Evolutionary conservation across 1,140 invertebrate genomes (phyloP), one percentile per base, ranked within the genome.

Genomic region (Drosophila aff.): DNA sequence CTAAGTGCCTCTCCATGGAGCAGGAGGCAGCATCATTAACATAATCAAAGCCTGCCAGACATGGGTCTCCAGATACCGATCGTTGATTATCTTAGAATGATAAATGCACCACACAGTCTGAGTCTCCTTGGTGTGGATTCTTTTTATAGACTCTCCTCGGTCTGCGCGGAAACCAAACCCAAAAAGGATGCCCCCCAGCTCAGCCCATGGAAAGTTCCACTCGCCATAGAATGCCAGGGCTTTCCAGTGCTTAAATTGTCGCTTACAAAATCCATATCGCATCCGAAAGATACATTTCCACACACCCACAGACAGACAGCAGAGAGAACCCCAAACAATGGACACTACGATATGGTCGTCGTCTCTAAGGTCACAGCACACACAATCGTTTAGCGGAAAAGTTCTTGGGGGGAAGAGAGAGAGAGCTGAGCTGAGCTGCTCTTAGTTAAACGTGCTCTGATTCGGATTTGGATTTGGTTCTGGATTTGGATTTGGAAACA

Each of bases 31-130:
- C 76, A 79, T 63, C 76, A 79, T 79, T 79, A 79, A 79, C 76
- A 79, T 79, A 79, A 79, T 79, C 76, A 79, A 78, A 78, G 75
- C 64, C 53, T 57, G 53, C 53, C 53, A 79, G 53, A 28, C 52
- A 67, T 55, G 38, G 40, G 40, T 41, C 52, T 26, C 40, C n/a
- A 38, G 60, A 36, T 68, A 41, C 57, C 64, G 53, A 76, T 76
- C 72, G 72, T 76, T 63, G 61, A 76, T 76, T 65, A 66, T 76
- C 72, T 76, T 76, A 76, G 74, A 61, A 79, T 79, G 76, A 79
- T 79, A 79, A 79, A 79, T 79, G 76, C 59, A 40, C 40, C 59
- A 40, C 40, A 31, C 13, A 15, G 71, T n/a, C 41, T 44, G 41
- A 15, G 64, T 4, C 21, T 1, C 7, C 11, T 50, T 15, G 26